These are phyloP conservation scores for Trichoplusia ni DNA, from an alignment of 1,140 invertebrate genomes.

Conservation along the genomic window DNA sequence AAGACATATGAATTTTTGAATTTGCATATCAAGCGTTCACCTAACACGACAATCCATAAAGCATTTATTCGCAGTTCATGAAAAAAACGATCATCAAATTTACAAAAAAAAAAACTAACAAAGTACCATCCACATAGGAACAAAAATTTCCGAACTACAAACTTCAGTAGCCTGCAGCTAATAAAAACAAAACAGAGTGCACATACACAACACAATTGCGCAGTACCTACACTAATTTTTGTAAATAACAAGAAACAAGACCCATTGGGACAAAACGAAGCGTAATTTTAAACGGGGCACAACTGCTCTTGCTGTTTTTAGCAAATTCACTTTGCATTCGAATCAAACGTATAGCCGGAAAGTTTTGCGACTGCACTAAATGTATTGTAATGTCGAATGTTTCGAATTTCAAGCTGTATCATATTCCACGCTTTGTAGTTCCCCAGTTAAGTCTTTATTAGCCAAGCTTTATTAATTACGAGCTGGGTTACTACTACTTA, in stretches of 20 bases:
- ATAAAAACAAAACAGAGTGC: conserved; percentile 9
- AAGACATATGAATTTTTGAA: too few relatives aligned
- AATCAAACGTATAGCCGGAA: conserved; percentile 1
- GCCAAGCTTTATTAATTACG: conserved; percentile 1
- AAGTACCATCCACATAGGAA: too few relatives aligned
- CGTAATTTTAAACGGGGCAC: conserved; percentile 13
- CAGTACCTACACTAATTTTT: conserved; percentile 11
- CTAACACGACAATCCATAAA: too few relatives aligned
- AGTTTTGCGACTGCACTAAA: background rate
- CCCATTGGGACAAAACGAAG: conserved; percentile 8
- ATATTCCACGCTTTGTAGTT: background rate
- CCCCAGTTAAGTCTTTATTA: background rate
- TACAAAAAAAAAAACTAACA: too few relatives aligned
- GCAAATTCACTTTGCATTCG: conserved; percentile 22
- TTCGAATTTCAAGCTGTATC: background rate
- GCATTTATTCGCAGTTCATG: too few relatives aligned
- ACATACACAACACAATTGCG: background rate
- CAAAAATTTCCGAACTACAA: too few relatives aligned
- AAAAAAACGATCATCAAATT: too few relatives aligned
- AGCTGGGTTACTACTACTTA: too few relatives aligned
- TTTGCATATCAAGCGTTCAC: too few relatives aligned
- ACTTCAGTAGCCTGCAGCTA: background rate
- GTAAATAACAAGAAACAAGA: conserved; percentile 24
- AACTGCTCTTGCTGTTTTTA: conserved; percentile 13
- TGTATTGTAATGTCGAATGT: conserved; percentile 9